These are phyloP conservation scores for Acholoe squamosa DNA, from an alignment of 2,888 invertebrate genomes.

Conservation along the genomic window DNA sequence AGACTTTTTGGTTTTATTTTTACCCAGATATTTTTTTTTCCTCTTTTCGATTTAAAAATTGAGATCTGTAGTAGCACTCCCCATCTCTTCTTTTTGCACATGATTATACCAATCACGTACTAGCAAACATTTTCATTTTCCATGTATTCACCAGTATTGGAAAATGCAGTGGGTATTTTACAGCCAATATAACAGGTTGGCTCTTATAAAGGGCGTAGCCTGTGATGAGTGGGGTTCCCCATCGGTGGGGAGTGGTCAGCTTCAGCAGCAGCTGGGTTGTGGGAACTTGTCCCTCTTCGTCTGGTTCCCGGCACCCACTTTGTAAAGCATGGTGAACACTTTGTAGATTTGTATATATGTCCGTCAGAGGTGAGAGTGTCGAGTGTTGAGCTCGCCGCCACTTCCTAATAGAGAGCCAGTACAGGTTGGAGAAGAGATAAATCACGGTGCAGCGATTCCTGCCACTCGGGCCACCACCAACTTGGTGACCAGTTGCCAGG, in stretches of 20 bases:
- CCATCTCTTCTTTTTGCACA: too few relatives aligned
- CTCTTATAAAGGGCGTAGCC: too few relatives aligned
- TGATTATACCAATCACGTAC: background rate
- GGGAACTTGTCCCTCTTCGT: background rate
- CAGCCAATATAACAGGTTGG: too few relatives aligned
- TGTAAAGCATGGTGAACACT: background rate
- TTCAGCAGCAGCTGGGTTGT: background rate
- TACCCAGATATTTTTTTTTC: too few relatives aligned
- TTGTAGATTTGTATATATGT: conserved; percentile 53
- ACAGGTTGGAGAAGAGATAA: background rate
- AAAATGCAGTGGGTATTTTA: background rate
- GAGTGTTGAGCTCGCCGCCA: background rate
- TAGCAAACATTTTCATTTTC: background rate
- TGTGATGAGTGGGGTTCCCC: too few relatives aligned
- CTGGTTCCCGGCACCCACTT: background rate
- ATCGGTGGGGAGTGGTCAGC: background rate
- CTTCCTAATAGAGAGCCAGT: background rate
- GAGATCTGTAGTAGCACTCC: too few relatives aligned
- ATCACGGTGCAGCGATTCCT: background rate
- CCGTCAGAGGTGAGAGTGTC: background rate
- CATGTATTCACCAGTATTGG: background rate
- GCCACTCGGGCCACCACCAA: too few relatives aligned
- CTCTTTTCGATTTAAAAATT: too few relatives aligned
- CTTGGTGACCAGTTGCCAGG: background rate
- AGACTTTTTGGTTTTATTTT: too few relatives aligned